Conservation (phyloP, 2,113 vertebrate species). For the Symphodus melops region DNA sequence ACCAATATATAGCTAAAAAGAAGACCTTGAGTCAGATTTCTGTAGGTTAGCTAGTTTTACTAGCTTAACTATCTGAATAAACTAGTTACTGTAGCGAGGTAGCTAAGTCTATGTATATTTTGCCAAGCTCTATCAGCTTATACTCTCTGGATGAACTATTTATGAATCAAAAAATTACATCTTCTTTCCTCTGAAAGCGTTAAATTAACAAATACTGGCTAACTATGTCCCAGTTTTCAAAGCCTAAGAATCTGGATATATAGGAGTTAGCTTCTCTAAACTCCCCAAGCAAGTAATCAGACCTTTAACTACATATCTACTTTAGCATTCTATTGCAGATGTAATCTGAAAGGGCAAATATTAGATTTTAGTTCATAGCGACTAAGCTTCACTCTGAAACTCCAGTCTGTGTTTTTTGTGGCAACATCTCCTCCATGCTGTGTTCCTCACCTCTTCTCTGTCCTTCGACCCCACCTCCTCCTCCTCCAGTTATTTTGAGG, state of each 20-base stretch:
- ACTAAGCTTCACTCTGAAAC: constrained; percentile 11
- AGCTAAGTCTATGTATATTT: not conserved
- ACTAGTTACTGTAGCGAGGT: too few species aligned
- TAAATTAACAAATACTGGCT: not conserved
- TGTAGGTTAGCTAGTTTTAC: too few species aligned
- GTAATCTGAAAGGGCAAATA: not conserved
- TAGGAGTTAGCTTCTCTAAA: not conserved
- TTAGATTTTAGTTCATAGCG: not conserved
- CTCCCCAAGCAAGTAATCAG: not conserved
- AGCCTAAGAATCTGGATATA: not conserved
- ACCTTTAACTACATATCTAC: not conserved
- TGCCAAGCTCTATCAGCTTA: not conserved
- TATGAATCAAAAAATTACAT: not conserved
- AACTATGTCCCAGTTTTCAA: too few species aligned
- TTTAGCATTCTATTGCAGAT: not conserved
- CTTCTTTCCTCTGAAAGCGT: not conserved
- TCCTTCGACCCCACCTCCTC: constrained; percentile 18
- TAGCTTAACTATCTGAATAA: too few species aligned
- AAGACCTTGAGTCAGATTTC: not conserved
- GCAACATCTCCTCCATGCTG: constrained; percentile 15
- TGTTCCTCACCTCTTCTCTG: not conserved
- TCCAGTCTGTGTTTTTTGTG: constrained; percentile 14
- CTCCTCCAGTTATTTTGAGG: constrained; percentile 65
- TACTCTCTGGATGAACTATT: not conserved
- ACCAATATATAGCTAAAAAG: not conserved